Evolutionary conservation across 64 coral and sea anemone genomes (phyloP), one percentile per base, ranked within the genome.

Genomic region (Stichodactyla helianthus): DNA sequence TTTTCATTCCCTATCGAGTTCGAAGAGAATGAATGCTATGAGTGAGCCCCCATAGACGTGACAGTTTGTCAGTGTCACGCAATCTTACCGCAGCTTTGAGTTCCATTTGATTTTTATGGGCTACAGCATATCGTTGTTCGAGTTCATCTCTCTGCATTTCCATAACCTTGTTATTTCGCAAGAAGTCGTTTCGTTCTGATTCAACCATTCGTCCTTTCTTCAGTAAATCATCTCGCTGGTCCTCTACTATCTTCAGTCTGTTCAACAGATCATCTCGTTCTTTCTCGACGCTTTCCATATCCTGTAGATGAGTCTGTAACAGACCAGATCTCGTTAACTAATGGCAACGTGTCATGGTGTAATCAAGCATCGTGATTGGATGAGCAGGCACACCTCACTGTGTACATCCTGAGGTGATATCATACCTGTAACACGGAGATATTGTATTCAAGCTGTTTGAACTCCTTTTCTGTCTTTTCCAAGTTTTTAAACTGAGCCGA

Each of bases 151-250:
- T 86, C 51, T 99, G 97, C 87, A 95, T 92, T 58, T 95, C 93
- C 90, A 99, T 99, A 12, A 99, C 77, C 52, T 99, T 99, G 76
- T 95, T 99, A 71, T 91, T 99, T 26, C 93, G 90, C 53, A 95
- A 88, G 57, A 99, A 99, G 31, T 99, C 90, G 51, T 99, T 99
- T 54, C 97, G 79, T 68, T 99, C 97, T 20, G 90, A 89, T 82
- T 99, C 97, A 14, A 99, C 97, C 64, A 90, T 87, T 79, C 93
- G 59, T 54, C 93, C 97, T 71, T 99, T 99, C 78, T 89, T 89
- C 6, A 94, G 68, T 19, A 95, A 64, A 71, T 99, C 97, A 86
- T 99, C 97, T 44, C 90, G 81, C 17, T 99, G 97, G 16, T 92
- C 89, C 27, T 95, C 90, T 7, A 95, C 88, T 12, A 84, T 90